Evolutionary conservation across 1,140 invertebrate species (phyloP).

Genomic region (Aphelenchoides fujianensis): DNA sequence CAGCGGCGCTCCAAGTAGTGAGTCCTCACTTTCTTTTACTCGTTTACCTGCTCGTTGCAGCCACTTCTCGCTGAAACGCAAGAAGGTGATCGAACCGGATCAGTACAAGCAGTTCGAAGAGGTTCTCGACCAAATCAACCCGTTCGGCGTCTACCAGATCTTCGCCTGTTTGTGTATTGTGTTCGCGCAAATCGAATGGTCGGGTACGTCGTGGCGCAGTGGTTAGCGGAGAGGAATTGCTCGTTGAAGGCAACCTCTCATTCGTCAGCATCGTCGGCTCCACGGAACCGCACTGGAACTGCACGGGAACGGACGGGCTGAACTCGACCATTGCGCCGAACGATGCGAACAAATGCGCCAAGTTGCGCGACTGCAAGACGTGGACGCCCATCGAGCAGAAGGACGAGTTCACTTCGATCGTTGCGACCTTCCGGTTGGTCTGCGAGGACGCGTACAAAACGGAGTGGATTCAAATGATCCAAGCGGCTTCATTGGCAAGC

Average conservation of each 20-base stretch:
- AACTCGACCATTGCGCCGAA: conserved; percentile 20
- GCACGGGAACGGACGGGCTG: conserved; percentile 34
- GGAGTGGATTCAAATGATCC: conserved; percentile 48
- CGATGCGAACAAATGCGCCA: conserved; percentile 20
- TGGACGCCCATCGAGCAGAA: conserved; percentile 29
- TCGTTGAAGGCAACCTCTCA: conserved; percentile 49
- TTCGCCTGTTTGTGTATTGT: conserved; percentile 55
- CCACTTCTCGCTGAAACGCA: conserved; percentile 20
- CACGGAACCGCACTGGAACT: conserved; percentile 53
- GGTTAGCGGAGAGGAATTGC: too few species aligned
- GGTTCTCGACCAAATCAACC: conserved; percentile 48
- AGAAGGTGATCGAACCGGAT: conserved; percentile 32
- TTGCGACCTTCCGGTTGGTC: conserved; percentile 49
- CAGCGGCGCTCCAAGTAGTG: conserved; percentile 4
- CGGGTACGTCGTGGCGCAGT: conserved; percentile 44
- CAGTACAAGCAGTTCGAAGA: conserved; percentile 55
- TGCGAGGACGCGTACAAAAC: conserved; percentile 52
- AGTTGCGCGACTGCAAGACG: conserved; percentile 33
- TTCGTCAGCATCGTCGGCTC: conserved; percentile 50
- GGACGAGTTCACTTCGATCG: conserved; percentile 48
- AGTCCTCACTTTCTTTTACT: not conserved
- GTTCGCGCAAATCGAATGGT: conserved; percentile 56
- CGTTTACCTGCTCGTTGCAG: conserved; percentile 5
- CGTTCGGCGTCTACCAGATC: conserved; percentile 56
- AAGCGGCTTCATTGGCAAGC: conserved; percentile 48